A percentile compares a stretch with the other conserved stretches of the same genome.
Evolutionary conservation across 1,140 invertebrate genomes (phyloP).

Genomic region (Manduca sexta): DNA sequence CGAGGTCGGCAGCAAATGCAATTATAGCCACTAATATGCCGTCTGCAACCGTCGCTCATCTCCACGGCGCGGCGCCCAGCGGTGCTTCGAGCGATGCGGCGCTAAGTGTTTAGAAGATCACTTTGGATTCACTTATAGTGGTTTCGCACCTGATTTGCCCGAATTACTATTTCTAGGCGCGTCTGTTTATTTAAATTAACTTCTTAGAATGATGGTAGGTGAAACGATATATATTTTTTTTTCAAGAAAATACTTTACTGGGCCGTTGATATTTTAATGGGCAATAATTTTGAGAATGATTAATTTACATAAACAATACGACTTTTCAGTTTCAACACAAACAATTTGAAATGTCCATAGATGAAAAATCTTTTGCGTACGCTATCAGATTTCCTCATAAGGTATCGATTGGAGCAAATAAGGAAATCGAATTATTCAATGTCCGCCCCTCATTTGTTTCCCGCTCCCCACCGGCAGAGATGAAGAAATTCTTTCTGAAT

Average conservation of each 20-base stretch:
- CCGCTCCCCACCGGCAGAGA: constrained; percentile 58
- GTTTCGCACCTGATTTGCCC: constrained; percentile 37
- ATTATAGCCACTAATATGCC: constrained; percentile 69
- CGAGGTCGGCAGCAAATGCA: constrained; percentile 66
- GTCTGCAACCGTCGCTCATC: constrained; percentile 51
- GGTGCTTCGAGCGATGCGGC: constrained; percentile 36
- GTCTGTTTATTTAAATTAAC: no score
- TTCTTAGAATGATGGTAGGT: no score
- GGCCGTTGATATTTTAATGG: no score
- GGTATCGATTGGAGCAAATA: constrained; percentile 72
- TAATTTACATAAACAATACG: no score
- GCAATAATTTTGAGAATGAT: no score
- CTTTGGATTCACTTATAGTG: constrained; percentile 47
- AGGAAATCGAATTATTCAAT: constrained; percentile 73
- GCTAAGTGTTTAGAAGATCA: constrained; percentile 55
- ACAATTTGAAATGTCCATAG: constrained; percentile 2
- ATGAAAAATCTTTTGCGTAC: constrained; percentile 12
- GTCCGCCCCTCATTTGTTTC: constrained; percentile 72
- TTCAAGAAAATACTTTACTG: no score
- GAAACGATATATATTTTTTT: no score
- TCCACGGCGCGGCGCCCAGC: constrained; percentile 22
- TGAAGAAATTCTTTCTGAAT: constrained; percentile 73
- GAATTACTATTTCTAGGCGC: no score
- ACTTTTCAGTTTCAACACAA: neutral
- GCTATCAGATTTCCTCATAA: constrained; percentile 59